Evolutionary conservation across 2,888 invertebrate species (phyloP).

Genomic region (Cerceris ruficornis): DNA sequence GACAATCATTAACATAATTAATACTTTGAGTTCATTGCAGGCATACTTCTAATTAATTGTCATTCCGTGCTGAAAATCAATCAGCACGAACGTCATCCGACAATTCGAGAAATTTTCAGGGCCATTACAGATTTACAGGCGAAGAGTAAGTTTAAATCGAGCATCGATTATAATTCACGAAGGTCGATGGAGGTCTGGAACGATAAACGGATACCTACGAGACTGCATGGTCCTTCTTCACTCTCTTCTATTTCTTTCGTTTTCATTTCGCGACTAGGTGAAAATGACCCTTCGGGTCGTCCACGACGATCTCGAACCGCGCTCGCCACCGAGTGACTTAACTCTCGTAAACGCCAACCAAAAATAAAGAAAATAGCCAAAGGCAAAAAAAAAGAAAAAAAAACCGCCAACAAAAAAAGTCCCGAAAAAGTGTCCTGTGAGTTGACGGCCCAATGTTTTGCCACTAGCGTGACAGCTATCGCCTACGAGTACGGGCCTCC

Average conservation of each 20-base stretch:
- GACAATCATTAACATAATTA: background rate
- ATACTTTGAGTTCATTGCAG: background rate
- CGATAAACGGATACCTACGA: slow-evolving; percentile 68
- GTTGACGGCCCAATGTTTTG: slow-evolving; percentile 87
- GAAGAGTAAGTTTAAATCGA: slow-evolving; percentile 4
- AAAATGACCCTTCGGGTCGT: slow-evolving; percentile 39
- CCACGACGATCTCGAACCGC: slow-evolving; percentile 38
- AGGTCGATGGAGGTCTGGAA: background rate
- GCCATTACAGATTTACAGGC: slow-evolving; percentile 31
- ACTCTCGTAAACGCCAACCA: slow-evolving; percentile 51
- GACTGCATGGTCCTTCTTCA: slow-evolving; percentile 64
- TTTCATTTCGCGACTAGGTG: slow-evolving; percentile 49
- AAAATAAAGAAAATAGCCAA: slow-evolving; percentile 35
- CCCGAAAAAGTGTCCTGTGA: slow-evolving; percentile 80
- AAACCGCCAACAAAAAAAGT: slow-evolving; percentile 64
- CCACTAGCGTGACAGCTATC: slow-evolving; percentile 97
- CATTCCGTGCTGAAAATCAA: background rate
- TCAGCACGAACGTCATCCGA: too few species aligned
- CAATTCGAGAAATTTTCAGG: slow-evolving; percentile 40
- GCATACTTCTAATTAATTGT: background rate
- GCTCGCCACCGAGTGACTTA: slow-evolving; percentile 63
- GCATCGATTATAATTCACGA: slow-evolving; percentile 9
- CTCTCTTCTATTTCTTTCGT: slow-evolving; percentile 63
- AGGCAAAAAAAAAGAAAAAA: slow-evolving; percentile 31
- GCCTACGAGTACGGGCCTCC: slow-evolving; percentile 97